Base-by-base conservation (phyloP, 2,113 vertebrate species). In the Eublepharis macularius region DNA sequence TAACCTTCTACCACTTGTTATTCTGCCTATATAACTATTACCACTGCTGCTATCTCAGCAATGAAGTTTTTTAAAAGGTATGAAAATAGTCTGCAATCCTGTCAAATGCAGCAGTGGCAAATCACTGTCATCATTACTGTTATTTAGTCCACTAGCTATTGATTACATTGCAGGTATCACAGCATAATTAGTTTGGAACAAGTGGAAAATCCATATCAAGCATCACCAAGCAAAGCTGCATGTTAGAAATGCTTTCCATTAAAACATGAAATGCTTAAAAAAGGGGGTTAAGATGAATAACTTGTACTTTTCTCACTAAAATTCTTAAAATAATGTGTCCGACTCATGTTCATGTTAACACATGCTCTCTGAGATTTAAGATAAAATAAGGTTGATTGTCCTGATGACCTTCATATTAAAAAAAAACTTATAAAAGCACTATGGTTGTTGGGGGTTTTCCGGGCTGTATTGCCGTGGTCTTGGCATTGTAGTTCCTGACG, bases 241-340 rank as follows among this genome's bases (percentile, higher is more conserved):
- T 77, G 24, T 47, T 84, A 21, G 2, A 8, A 4, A 78, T 13
- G 24, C 7, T 87, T 86, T 81, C 26, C 19, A 57, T 0, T 66
- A 29, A 57, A 83, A 24, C 41, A 2, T 57, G 80, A 75, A 0
- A 0, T 36, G 49, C 49, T 32, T 47, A 65, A 34, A 8, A 6
- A 83, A 75, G n/a, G 41, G 29, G 60, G 26, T 84, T 16, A 94
- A 88, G 91, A 93, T 89, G 77, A 81, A 89, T 75, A 72, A 26
- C 32, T 90, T 68, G 88, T 45, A 65, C 17, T 89, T 78, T 90
- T 45, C 77, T 32, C 29, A 84, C 84, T 91, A 91, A 90, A 80
- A 91, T 70, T 12, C 86, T 68, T 77, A 36, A 17, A 39, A 70
- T 85, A 75, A 79, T 0, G 0, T 39, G 43, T 19, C 72, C 43